Evolutionary conservation across 2,797 vertebrate species (phyloP), one percentile per base, ranked within the genome.

Genomic region (Falco cherrug): DNA sequence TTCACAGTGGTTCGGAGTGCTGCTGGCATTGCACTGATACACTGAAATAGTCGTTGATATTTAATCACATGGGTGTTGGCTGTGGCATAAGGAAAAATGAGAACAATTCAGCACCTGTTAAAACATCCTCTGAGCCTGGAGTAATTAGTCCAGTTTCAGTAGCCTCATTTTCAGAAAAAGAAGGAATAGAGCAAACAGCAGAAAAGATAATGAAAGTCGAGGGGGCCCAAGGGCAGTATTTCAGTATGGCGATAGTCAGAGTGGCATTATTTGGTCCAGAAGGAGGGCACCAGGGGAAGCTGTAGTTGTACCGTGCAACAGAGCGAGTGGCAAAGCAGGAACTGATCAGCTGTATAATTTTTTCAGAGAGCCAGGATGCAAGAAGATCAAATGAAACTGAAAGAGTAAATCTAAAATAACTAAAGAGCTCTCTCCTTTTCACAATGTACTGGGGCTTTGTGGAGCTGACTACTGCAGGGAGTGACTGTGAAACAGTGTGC

Each of bases 161-260:
- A 96, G 87, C 89, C 94, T 97, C 69, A 86, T 96, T 95, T 96
- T 79, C 79, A 93, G 90, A 89, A 91, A 85, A 71, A 65, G 76
- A 92, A 78, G 89, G 82, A 90, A 76, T 17, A 89, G 67, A 64
- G 45, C 19, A 86, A 94, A 83, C 45, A 81, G 53, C 67, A 74
- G 89, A 76, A 91, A 76, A 92, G 79, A 78, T 92, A 95, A 93
- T 96, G 73, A 84, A 91, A 88, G 69, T 54, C 1, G 2, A 15
- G 37, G 3, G 3, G 2, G 4, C 24, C 26, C 41, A 54, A 13
- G 28, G 73, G 89, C 14, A 39, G 12, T 88, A 16, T 90, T 96
- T 91, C 2, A 1, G 3, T 78, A 5, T 0, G 24, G 45, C 4
- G 5, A 60, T 63, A 86, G 84, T 85, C 71, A 77, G 59, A 76